phyloP scores from a whole-genome alignment of 2,797 vertebrate genomes.

The Triplophysa bombifrons region DNA sequence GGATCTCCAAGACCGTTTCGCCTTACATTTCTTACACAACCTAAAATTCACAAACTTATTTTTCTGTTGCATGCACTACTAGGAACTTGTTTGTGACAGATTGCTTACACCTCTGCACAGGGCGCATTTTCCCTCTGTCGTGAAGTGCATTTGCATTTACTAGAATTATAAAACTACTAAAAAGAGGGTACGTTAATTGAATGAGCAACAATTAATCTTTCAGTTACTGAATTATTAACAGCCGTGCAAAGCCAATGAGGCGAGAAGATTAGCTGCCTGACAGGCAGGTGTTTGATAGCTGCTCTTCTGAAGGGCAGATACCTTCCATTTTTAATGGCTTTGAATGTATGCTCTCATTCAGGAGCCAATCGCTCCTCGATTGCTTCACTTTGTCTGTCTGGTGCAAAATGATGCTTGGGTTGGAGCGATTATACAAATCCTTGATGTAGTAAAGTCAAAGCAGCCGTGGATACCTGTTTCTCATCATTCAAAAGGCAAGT shows the following conservation, averaged over 20 bases:
- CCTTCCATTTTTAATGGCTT: constrained; percentile 75
- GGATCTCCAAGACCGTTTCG: neutral
- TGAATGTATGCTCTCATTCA: constrained; percentile 45
- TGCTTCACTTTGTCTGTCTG: constrained; percentile 36
- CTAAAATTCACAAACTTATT: constrained; percentile 18
- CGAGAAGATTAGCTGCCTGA: constrained; percentile 75
- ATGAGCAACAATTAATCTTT: constrained; percentile 62
- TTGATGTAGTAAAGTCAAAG: constrained; percentile 36
- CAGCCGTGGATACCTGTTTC: constrained; percentile 41
- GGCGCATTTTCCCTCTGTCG: constrained; percentile 29
- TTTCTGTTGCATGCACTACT: constrained; percentile 5
- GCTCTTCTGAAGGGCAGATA: constrained; percentile 75
- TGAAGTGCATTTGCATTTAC: constrained; percentile 48
- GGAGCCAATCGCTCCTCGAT: constrained; percentile 39
- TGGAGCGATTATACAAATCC: constrained; percentile 31
- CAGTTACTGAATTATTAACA: constrained; percentile 65
- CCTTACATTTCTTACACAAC: constrained; percentile 7
- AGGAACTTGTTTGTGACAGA: constrained; percentile 53
- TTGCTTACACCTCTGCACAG: constrained; percentile 33
- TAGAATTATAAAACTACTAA: constrained; percentile 53
- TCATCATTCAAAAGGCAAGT: constrained; percentile 17
- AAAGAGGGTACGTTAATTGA: constrained; percentile 57
- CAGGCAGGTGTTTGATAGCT: constrained; percentile 79
- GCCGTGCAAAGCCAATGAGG: constrained; percentile 57
- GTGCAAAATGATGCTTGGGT: constrained; percentile 41